Evolutionary conservation across 2,113 vertebrate species (phyloP), one percentile per base, ranked within the genome.

Genomic region (Daubentonia madagascariensis): DNA sequence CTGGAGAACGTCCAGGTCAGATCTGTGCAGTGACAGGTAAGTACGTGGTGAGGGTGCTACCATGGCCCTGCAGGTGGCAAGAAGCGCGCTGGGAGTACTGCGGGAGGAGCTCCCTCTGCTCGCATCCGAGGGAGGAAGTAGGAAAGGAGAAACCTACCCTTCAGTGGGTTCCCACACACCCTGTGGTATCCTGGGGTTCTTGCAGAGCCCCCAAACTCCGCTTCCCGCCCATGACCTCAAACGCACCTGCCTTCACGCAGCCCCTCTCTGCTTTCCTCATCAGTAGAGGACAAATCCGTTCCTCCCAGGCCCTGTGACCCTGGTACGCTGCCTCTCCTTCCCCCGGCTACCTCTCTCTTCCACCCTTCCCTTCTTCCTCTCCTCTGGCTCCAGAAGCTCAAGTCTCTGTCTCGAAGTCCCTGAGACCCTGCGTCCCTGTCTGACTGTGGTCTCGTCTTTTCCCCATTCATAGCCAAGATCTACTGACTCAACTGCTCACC

Each of bases 241-340:
- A 8, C 3, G 1, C 43, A 3, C 20, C 59, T n/a, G 91, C 13
- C 59, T 25, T 52, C 57, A 25, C 43, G 23, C 2, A 10, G 57
- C 45, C 25, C 6, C 12, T 0, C 90, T 17, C 30, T 2, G n/a
- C 17, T 37, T 22, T 63, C 35, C 25, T 75, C 0, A 6, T 1
- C 5, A 7, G 43, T 2, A 50, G 54, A 52, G 43, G n/a, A 63
- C 79, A 61, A 50, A 25, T 20, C 3, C 3, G 1, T 8, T 22
- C 32, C 30, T 57, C 78, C 17, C 7, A 18, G 61, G 1, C 35
- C 3, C 30, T 20, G 4, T 45, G 45, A 30, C 45, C 68, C 16
- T 32, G 0, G 3, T 28, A 2, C 17, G 3, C 17, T 37, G 40
- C 35, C 10, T 43, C 16, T 37, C 5, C 54, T 35, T 13, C 8